These are phyloP conservation scores for Pandemis cinnamomeana DNA, from an alignment of 2,888 invertebrate species.

Conservation along the genomic window DNA sequence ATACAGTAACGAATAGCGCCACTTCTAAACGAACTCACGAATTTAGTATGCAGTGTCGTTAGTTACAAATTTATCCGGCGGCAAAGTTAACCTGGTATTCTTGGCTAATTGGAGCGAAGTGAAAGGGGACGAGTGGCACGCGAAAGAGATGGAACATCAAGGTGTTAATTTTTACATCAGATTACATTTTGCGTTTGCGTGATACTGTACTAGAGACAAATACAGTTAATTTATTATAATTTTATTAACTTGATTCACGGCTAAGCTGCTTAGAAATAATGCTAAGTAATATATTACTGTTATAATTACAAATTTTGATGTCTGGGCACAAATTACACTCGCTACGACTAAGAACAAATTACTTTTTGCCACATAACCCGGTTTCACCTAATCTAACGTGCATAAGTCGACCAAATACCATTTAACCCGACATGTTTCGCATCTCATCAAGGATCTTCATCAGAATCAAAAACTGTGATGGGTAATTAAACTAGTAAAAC, in stretches of 20 bases:
- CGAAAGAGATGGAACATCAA: constrained; percentile 23
- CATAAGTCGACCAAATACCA: neutral
- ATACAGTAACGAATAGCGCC: neutral
- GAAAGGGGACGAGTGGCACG: constrained; percentile 22
- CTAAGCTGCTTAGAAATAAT: neutral
- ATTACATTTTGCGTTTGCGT: constrained; percentile 6
- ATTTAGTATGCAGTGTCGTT: neutral
- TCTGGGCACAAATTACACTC: neutral
- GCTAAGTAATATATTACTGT: neutral
- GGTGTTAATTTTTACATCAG: constrained; percentile 34
- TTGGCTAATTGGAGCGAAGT: constrained; percentile 35
- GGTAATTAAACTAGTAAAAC: too few relatives aligned
- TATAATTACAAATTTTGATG: neutral
- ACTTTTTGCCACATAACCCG: neutral
- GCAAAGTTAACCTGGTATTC: constrained; percentile 23
- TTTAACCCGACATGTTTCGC: too few relatives aligned
- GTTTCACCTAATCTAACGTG: neutral
- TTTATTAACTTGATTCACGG: constrained; percentile 12
- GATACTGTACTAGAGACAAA: constrained; percentile 6
- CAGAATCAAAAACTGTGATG: too few relatives aligned
- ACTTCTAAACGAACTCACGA: neutral
- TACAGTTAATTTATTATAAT: constrained; percentile 36
- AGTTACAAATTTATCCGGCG: constrained; percentile 7
- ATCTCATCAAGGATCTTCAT: too few relatives aligned
- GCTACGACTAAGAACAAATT: neutral